Conservation (phyloP, 2,797 vertebrate species). For the Molossus alvarezi region DNA sequence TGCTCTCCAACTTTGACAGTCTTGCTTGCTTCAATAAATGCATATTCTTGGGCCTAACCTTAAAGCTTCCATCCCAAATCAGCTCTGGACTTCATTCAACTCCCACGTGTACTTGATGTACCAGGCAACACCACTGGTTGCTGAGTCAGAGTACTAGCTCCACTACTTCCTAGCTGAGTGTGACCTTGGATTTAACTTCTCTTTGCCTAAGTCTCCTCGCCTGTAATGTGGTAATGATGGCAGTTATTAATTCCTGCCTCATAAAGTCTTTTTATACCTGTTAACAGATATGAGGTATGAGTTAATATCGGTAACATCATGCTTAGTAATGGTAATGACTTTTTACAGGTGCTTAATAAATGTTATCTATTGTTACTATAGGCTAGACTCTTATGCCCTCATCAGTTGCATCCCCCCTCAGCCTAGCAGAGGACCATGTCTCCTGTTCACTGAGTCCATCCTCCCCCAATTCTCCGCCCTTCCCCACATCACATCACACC, state of each 20-base stretch:
- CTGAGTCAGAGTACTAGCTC: neutral
- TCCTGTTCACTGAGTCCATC: neutral
- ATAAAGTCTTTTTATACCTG: neutral
- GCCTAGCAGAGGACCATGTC: neutral
- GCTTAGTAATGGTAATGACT: conserved; percentile 11
- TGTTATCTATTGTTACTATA: neutral
- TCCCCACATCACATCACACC: neutral
- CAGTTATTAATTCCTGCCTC: neutral
- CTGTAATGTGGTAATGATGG: neutral
- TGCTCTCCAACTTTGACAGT: neutral
- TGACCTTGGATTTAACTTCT: neutral
- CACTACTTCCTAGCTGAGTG: neutral
- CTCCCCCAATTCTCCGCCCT: neutral
- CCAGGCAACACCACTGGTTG: neutral
- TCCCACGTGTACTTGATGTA: neutral
- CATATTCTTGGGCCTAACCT: neutral
- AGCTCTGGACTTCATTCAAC: neutral
- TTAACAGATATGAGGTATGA: neutral
- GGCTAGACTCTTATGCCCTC: neutral
- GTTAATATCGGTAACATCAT: neutral
- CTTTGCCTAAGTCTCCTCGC: neutral
- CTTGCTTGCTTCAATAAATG: neutral
- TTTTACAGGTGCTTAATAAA: neutral
- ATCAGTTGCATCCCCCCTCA: neutral
- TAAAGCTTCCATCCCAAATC: neutral